These are phyloP conservation scores for Ptilodon capucinus DNA, from an alignment of 2,888 invertebrate species.

Conservation along the genomic window DNA sequence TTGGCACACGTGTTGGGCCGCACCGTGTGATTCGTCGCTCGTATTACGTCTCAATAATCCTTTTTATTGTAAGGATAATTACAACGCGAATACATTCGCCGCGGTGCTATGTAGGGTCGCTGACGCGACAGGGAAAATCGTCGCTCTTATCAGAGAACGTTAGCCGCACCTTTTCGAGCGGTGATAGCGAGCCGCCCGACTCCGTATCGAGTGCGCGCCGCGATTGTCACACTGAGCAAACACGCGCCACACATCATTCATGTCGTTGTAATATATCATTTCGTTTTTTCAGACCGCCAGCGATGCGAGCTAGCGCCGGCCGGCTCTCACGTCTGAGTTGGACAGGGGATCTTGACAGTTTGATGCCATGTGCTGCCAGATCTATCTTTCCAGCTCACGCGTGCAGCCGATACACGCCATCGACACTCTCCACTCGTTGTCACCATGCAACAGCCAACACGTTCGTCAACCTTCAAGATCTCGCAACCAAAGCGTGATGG, in stretches of 20 bases:
- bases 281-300: conserved; percentile 50
- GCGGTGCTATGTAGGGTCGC: conserved; percentile 58
- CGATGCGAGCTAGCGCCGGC: conserved; percentile 8
- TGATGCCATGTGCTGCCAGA: conserved; percentile 74
- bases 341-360: conserved; percentile 83
- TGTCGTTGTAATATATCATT: conserved; percentile 41
- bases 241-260: conserved; percentile 41
- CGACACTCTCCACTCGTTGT: not conserved
- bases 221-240: conserved; percentile 65
- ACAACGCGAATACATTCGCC: conserved; percentile 52
- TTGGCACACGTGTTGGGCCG: conserved; percentile 64
- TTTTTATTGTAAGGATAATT: conserved; percentile 43
- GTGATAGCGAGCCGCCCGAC: conserved; percentile 69
- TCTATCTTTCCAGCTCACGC: conserved; percentile 84
- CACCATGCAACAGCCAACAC: not conserved
- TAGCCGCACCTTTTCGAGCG: conserved; percentile 77
- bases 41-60: conserved; percentile 46
- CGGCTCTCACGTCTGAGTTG: conserved; percentile 79
- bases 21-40: conserved; percentile 45
- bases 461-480: not conserved
- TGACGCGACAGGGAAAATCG: conserved; percentile 75
- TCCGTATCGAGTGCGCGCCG: conserved; percentile 58
- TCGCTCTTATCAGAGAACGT: conserved; percentile 76
- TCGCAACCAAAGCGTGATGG: conserved; percentile 55
- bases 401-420: conserved; percentile 52